A percentile compares a stretch with the other conserved stretches of the same genome.
These are phyloP conservation scores for Thymelicus lineola DNA, from an alignment of 2,888 invertebrate species.

Conservation along the genomic window DNA sequence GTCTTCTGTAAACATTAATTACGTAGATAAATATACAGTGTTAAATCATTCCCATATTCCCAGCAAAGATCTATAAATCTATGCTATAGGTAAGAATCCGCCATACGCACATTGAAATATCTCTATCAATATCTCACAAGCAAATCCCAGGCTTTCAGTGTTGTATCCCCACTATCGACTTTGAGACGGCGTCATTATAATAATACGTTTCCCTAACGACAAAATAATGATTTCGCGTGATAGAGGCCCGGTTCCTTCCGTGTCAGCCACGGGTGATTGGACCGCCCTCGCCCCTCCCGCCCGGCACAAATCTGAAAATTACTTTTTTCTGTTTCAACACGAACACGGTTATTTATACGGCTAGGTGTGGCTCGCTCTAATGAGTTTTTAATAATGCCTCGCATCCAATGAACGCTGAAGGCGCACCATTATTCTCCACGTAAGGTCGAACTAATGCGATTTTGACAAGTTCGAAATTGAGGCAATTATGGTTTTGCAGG, in stretches of 20 bases:
- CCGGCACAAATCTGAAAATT: slow-evolving; percentile 75
- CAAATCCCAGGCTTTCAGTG: slow-evolving; percentile 30
- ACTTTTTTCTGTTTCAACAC: slow-evolving; percentile 76
- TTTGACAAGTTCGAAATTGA: slow-evolving; percentile 84
- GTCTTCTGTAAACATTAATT: too few relatives aligned
- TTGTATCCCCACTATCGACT: slow-evolving; percentile 19
- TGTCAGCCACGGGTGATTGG: slow-evolving; percentile 81
- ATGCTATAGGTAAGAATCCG: not conserved
- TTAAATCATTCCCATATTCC: too few relatives aligned
- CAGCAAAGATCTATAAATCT: too few relatives aligned
- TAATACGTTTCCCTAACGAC: slow-evolving; percentile 77
- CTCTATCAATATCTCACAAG: slow-evolving; percentile 22
- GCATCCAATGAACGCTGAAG: slow-evolving; percentile 76
- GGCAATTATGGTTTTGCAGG: slow-evolving; percentile 78
- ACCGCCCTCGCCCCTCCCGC: slow-evolving; percentile 62
- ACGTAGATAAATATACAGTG: too few relatives aligned
- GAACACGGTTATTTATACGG: slow-evolving; percentile 62
- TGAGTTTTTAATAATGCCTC: slow-evolving; percentile 83
- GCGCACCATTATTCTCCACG: slow-evolving; percentile 69
- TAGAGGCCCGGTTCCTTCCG: slow-evolving; percentile 74
- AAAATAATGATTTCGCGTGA: slow-evolving; percentile 84
- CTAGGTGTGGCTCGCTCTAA: slow-evolving; percentile 77
- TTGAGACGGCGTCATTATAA: slow-evolving; percentile 54
- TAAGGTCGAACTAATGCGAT: slow-evolving; percentile 78
- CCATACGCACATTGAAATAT: slow-evolving; percentile 15